phyloP scores from a whole-genome alignment of 2,797 vertebrate genomes.

The Rachycentron canadum region DNA sequence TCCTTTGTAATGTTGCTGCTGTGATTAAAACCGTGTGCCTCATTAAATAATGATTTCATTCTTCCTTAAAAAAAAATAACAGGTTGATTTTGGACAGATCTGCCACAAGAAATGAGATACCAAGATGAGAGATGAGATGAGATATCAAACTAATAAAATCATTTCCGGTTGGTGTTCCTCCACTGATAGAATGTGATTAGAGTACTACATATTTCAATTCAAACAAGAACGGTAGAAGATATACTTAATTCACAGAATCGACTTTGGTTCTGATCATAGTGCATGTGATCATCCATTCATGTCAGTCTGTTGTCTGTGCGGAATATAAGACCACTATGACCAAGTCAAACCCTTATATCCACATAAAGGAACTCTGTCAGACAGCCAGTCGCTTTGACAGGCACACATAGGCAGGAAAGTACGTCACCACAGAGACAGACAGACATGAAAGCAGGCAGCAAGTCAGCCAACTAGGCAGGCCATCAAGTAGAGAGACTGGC shows the following conservation, averaged over 20 bases:
- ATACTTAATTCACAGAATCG: neutral
- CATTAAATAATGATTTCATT: neutral
- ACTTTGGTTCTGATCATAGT: neutral
- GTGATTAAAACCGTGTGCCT: slow-evolving; percentile 28
- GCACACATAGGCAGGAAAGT: slow-evolving; percentile 22
- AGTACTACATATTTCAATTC: neutral
- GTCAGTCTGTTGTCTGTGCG: neutral
- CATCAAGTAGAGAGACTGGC: slow-evolving; percentile 60
- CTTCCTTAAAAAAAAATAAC: too few relatives aligned
- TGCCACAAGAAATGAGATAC: slow-evolving; percentile 8
- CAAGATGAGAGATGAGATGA: too few relatives aligned
- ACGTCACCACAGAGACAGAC: slow-evolving; percentile 28
- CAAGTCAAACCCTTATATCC: neutral
- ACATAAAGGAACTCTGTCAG: slow-evolving; percentile 24
- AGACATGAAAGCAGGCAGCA: slow-evolving; percentile 41
- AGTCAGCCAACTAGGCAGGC: slow-evolving; percentile 43
- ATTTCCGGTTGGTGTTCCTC: neutral
- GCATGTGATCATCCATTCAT: neutral
- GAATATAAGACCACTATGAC: slow-evolving; percentile 4
- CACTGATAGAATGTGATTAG: neutral
- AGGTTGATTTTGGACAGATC: slow-evolving; percentile 2
- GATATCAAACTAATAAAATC: slow-evolving; percentile 3
- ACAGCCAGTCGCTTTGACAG: slow-evolving; percentile 31
- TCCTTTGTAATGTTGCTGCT: slow-evolving; percentile 4
- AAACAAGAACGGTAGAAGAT: neutral